Evolutionary conservation across 64 coral and sea anemone genomes (phyloP).

Genomic region (Stichodactyla helianthus): DNA sequence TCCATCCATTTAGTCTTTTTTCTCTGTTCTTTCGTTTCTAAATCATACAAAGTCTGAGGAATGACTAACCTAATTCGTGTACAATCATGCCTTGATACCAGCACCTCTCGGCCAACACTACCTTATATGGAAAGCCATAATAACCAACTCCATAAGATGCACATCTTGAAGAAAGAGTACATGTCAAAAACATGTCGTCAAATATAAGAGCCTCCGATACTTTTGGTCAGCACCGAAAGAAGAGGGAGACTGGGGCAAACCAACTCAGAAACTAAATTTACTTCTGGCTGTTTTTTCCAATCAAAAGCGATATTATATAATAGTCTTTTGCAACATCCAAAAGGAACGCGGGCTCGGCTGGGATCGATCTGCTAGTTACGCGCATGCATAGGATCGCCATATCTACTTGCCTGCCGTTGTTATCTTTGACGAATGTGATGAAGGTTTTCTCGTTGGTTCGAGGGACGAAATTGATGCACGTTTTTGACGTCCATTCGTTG

Average conservation of each 20-base stretch:
- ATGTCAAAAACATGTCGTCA: no score
- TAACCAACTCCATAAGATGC: conserved; percentile 17
- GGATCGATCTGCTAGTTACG: no score
- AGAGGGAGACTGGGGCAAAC: no score
- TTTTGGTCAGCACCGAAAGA: neutral
- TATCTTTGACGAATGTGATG: conserved; percentile 6
- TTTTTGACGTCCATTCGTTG: conserved; percentile 11
- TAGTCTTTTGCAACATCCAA: no score
- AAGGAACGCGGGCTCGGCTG: no score
- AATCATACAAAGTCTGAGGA: no score
- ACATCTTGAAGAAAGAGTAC: neutral
- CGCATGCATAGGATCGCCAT: neutral
- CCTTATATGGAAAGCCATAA: neutral
- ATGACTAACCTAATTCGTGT: conserved; percentile 23
- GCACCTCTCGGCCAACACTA: conserved; percentile 26
- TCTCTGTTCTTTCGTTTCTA: neutral
- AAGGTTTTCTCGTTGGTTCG: neutral
- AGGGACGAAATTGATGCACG: conserved; percentile 23
- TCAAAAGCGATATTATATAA: no score
- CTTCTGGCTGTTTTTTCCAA: no score
- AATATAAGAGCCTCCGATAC: neutral
- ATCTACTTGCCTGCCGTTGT: neutral
- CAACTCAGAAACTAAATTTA: no score
- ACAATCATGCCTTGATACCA: conserved; percentile 21
- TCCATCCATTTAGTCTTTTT: neutral